Conservation (phyloP, 2,888 invertebrate genomes). For the Scaptomyza flava region DNA sequence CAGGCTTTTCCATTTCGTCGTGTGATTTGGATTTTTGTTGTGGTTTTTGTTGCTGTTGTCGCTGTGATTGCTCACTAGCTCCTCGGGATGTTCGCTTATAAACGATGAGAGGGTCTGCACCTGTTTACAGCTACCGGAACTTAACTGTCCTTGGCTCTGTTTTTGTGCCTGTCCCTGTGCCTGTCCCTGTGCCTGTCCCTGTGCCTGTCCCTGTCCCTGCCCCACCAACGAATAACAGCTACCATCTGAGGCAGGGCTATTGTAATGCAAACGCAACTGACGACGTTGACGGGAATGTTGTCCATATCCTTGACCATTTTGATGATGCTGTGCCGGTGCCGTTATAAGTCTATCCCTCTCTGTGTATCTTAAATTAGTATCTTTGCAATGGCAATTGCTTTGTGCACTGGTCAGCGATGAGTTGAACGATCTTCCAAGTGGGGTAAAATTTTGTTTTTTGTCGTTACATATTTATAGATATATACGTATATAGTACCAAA, state of each 20-base stretch:
- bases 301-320: conserved; percentile 1
- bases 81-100: conserved; percentile 71
- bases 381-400: conserved; percentile 64
- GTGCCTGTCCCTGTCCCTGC: not conserved
- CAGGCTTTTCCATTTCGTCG: conserved; percentile 93
- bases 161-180: not conserved
- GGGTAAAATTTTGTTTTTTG: conserved; percentile 22
- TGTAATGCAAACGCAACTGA: conserved; percentile 70
- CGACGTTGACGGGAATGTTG: conserved; percentile 53
- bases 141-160: conserved; percentile 33
- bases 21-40: conserved; percentile 45
- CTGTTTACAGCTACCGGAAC: conserved; percentile 61
- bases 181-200: conserved; percentile 1
- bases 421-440: conserved; percentile 75
- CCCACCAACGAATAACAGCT: conserved; percentile 46
- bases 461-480: conserved; percentile 12
- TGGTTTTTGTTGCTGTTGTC: conserved; percentile 8
- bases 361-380: conserved; percentile 74
- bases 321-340: conserved; percentile 44
- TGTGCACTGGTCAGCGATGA: conserved; percentile 80
- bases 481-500: conserved; percentile 1
- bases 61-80: conserved; percentile 41
- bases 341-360: conserved; percentile 82
- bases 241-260: conserved; percentile 78
- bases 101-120: conserved; percentile 72